These are phyloP conservation scores for Thaumatotibia leucotreta DNA, from an alignment of 1,140 invertebrate species.

Conservation along the genomic window DNA sequence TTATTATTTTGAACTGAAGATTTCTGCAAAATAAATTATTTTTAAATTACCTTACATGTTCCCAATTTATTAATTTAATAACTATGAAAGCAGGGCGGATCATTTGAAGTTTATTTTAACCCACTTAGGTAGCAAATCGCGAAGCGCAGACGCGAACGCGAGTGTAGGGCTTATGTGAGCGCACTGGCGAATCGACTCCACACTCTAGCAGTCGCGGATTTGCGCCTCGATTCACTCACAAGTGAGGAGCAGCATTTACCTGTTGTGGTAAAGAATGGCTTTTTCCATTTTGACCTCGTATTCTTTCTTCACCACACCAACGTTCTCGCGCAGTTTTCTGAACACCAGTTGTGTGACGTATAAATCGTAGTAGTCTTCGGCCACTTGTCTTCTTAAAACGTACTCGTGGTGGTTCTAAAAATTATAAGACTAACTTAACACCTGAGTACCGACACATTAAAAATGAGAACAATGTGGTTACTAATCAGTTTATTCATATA, in stretches of 20 bases:
- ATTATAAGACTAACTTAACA: background rate
- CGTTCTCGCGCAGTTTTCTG: constrained; percentile 68
- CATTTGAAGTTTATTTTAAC: too few relatives aligned
- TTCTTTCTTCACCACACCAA: constrained; percentile 59
- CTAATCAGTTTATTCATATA: too few relatives aligned
- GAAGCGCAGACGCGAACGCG: too few relatives aligned
- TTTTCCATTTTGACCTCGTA: constrained; percentile 69
- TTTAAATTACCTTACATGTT: too few relatives aligned
- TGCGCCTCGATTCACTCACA: too few relatives aligned
- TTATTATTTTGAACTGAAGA: constrained; percentile 78
- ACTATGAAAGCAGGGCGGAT: too few relatives aligned
- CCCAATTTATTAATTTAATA: too few relatives aligned
- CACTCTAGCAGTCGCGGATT: too few relatives aligned
- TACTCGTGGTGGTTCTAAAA: constrained; percentile 64
- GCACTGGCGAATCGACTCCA: too few relatives aligned
- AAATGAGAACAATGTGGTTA: too few relatives aligned
- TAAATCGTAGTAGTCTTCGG: constrained; percentile 79
- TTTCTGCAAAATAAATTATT: constrained; percentile 70
- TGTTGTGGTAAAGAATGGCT: constrained; percentile 76
- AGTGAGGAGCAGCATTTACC: constrained; percentile 40
- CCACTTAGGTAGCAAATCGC: too few relatives aligned
- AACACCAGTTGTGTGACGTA: constrained; percentile 75
- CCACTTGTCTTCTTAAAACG: constrained; percentile 77
- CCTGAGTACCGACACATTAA: background rate
- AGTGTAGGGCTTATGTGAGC: too few relatives aligned